Conservation (phyloP, 2,888 invertebrate species). For the Metalampra italica region DNA sequence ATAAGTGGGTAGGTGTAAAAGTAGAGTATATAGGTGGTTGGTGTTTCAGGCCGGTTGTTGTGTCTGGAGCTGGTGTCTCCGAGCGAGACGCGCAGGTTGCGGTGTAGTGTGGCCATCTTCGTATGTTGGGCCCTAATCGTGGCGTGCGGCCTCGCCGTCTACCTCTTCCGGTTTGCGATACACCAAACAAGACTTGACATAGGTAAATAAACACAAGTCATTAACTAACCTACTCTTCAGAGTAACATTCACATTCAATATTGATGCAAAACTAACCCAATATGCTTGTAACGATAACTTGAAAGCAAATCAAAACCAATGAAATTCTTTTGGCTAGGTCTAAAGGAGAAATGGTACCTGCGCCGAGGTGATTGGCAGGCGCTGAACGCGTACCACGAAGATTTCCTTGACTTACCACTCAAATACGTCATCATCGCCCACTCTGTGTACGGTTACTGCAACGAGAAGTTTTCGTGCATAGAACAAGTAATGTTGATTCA, state of each 20-base stretch:
- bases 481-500: slow-evolving; percentile 43
- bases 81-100: slow-evolving; percentile 42
- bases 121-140: slow-evolving; percentile 64
- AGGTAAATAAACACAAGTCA: slow-evolving; percentile 42
- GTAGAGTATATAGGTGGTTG: not conserved
- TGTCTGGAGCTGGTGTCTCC: slow-evolving; percentile 62
- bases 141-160: slow-evolving; percentile 45
- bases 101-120: slow-evolving; percentile 67
- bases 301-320: not conserved
- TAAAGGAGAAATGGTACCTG: slow-evolving; percentile 60
- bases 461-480: slow-evolving; percentile 41
- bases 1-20: too few species aligned
- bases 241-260: too few species aligned
- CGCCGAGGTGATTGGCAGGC: slow-evolving; percentile 65
- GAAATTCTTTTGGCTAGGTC: slow-evolving; percentile 42
- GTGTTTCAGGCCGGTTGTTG: slow-evolving; percentile 62
- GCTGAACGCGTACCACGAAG: slow-evolving; percentile 37
- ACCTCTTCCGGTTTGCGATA: slow-evolving; percentile 43
- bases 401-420: slow-evolving; percentile 43
- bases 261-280: too few species aligned
- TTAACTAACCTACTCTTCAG: not conserved
- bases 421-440: slow-evolving; percentile 52
- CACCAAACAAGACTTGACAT: slow-evolving; percentile 44
- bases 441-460: slow-evolving; percentile 42
- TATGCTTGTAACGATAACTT: not conserved